A percentile compares a stretch with the other conserved stretches of the same genome.
phyloP scores from a whole-genome alignment of 2,797 vertebrate species.

The Malacoraja senta region DNA sequence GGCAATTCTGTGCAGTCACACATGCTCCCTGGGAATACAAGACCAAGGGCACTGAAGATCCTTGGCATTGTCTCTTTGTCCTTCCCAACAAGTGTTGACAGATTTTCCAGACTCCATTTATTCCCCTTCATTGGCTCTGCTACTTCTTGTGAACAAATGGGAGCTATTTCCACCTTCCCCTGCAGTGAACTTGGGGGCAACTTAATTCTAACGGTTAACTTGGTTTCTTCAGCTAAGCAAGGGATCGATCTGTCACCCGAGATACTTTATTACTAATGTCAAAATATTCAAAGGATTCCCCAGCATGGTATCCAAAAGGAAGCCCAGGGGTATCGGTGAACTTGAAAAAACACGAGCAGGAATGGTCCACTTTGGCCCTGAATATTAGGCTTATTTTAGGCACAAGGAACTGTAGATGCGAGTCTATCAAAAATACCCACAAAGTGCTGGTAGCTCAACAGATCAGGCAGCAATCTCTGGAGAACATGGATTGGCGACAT shows the following conservation, averaged over 20 bases:
- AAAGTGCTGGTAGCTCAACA: too few relatives aligned
- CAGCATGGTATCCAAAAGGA: neutral
- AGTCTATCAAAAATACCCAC: too few relatives aligned
- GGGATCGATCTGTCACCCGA: neutral
- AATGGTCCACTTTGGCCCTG: neutral
- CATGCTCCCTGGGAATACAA: neutral
- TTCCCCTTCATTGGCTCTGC: constrained; percentile 20
- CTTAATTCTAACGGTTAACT: constrained; percentile 1
- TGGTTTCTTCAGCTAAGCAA: constrained; percentile 5
- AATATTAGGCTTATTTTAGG: neutral
- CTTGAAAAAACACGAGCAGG: neutral
- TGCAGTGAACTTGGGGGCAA: neutral
- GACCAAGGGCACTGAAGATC: neutral
- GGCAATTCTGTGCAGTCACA: neutral
- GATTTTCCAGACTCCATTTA: neutral
- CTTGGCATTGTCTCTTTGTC: neutral
- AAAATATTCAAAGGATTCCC: neutral
- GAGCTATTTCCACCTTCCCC: constrained; percentile 9
- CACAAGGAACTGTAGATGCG: too few relatives aligned
- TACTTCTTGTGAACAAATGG: neutral
- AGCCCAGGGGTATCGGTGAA: neutral
- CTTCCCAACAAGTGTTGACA: constrained; percentile 7
- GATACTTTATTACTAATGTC: constrained; percentile 21
- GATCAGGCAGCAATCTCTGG: too few relatives aligned
- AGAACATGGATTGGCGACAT: too few relatives aligned